Conservation (phyloP, 1,140 invertebrate species). For the Panagrolaimus sp. region DNA sequence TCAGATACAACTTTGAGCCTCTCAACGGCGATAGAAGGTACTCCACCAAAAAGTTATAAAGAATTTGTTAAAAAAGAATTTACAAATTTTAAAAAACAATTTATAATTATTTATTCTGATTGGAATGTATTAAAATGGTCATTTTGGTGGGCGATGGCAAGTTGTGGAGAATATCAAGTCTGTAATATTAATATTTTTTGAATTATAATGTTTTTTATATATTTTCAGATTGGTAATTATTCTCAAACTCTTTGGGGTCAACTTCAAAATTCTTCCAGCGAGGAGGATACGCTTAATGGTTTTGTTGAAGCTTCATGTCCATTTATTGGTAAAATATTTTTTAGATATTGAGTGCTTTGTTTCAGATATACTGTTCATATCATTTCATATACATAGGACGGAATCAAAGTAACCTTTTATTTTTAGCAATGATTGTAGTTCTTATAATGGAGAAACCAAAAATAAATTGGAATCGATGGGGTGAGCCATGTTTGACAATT, state of each 20-base stretch:
- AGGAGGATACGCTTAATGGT: constrained; percentile 68
- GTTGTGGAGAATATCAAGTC: constrained; percentile 74
- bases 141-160: constrained; percentile 72
- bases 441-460: constrained; percentile 60
- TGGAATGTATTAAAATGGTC: constrained; percentile 73
- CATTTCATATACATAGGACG: too few species aligned
- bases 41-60: too few species aligned
- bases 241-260: constrained; percentile 73
- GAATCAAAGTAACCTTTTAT: not conserved
- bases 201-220: too few species aligned
- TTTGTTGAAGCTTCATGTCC: constrained; percentile 72
- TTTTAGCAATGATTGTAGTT: constrained; percentile 53
- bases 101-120: not conserved
- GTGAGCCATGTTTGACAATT: constrained; percentile 63
- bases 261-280: constrained; percentile 55
- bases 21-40: too few species aligned
- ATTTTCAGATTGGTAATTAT: constrained; percentile 68
- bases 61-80: not conserved
- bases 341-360: not conserved
- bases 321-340: constrained; percentile 64
- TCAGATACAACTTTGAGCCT: too few species aligned
- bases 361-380: too few species aligned
- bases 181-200: too few species aligned
- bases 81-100: not conserved
- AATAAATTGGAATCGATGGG: constrained; percentile 64